These are phyloP conservation scores for Drosophila emarginata DNA, from an alignment of 2,888 invertebrate species.

Conservation along the genomic window DNA sequence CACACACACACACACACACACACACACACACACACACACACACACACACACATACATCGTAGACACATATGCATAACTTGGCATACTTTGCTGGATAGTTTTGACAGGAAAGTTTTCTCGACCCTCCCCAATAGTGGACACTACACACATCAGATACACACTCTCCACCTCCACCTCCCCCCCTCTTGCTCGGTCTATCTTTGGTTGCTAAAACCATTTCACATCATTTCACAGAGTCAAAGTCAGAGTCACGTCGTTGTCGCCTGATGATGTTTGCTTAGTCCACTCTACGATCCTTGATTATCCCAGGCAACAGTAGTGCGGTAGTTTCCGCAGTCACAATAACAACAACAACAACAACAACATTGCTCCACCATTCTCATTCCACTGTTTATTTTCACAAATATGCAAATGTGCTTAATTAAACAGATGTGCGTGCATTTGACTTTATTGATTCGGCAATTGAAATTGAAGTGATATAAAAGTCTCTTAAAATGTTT, in stretches of 20 bases:
- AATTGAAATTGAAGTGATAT: not conserved
- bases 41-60: slow-evolving; percentile 24
- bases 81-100: slow-evolving; percentile 73
- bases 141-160: too few species aligned
- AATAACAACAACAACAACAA: slow-evolving; percentile 12
- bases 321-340: slow-evolving; percentile 7
- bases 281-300: slow-evolving; percentile 60
- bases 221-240: slow-evolving; percentile 48
- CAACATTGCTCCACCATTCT: not conserved
- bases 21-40: slow-evolving; percentile 18
- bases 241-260: slow-evolving; percentile 54
- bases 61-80: slow-evolving; percentile 59
- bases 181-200: not conserved
- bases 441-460: not conserved
- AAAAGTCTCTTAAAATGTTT: slow-evolving; percentile 46
- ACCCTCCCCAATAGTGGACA: slow-evolving; percentile 28
- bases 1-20: slow-evolving; percentile 21
- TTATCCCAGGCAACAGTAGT: slow-evolving; percentile 39
- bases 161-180: too few species aligned
- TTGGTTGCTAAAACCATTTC: slow-evolving; percentile 20
- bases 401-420: slow-evolving; percentile 36
- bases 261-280: slow-evolving; percentile 60
- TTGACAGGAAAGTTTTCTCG: slow-evolving; percentile 61
- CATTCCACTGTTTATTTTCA: slow-evolving; percentile 1
- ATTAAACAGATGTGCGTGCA: slow-evolving; percentile 25